Base-by-base conservation (phyloP, 1,140 invertebrate genomes). In the Heliconius hermathena region DNA sequence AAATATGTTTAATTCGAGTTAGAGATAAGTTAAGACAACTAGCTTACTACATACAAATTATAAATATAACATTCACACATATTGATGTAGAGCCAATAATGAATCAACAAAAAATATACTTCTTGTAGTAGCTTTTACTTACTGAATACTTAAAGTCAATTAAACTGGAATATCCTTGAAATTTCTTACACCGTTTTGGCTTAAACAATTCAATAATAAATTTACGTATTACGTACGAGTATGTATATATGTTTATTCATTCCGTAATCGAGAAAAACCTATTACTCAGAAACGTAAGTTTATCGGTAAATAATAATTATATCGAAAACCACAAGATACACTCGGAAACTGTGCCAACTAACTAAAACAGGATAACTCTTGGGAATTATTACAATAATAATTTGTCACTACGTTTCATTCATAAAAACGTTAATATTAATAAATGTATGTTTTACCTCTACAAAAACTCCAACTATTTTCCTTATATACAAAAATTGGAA, bases 291-390 rank as follows among this genome's bases (percentile, higher is more conserved):
- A 13, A 22, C 18, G 20, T 57, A 57, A n/a, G 60, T 66, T 13
- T 66, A 66, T 66, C 60, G n/a, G 22, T 6, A 16, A 2, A 66
- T 66, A 2, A 66, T 66, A 66, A 66, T 16, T 66, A 13, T 66
- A 66, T 66, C 22, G 11, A 66, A 66, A 66, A 26, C 60, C 22
- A 66, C 60, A 66, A 66, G 22, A 66, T 66, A 66, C 26, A 1
- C 26, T 66, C 60, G 60, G 26, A 66, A 66, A 26, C 26, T 29
- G 60, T 66, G 26, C 60, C 26, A 22, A 29, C 60, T 9, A 66
- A 33, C 29, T n/a, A 38, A 22, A 74, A 70, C 74, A 76, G 74
- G 74, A 76, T 16, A 76, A 76, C 41, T n/a, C n/a, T 71, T 46
- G 74, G 74, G 49, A 76, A 76, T 66, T 66, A 66, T 11, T 29